Evolutionary conservation across 2,888 invertebrate species (phyloP).

Genomic region (Drosophila histrio): DNA sequence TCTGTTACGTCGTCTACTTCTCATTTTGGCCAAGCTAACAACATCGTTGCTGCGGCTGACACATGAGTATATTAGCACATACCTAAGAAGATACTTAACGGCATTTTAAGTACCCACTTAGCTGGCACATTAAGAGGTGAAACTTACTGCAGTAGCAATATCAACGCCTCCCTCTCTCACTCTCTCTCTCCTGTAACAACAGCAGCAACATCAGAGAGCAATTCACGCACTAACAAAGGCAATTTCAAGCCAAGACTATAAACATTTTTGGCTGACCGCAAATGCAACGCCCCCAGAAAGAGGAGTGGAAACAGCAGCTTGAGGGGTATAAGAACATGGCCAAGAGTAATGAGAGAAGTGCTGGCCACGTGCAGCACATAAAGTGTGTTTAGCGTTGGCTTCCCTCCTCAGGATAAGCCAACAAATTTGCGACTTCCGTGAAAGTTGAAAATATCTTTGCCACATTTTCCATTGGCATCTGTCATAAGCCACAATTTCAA

Average conservation of each 20-base stretch:
- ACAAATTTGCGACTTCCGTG: background rate
- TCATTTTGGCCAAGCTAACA: background rate
- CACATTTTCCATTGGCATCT: background rate
- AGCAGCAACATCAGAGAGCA: background rate
- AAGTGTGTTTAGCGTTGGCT: slow-evolving; percentile 10
- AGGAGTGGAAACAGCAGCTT: background rate
- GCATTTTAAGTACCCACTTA: slow-evolving; percentile 42
- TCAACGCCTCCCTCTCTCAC: background rate
- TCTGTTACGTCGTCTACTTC: background rate
- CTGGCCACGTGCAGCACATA: slow-evolving; percentile 40
- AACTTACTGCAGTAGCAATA: slow-evolving; percentile 26
- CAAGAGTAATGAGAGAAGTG: background rate
- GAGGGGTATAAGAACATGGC: background rate
- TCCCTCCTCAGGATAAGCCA: background rate
- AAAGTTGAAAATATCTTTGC: background rate
- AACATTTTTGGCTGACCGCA: slow-evolving; percentile 44
- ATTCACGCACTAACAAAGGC: slow-evolving; percentile 36
- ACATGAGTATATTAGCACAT: slow-evolving; percentile 41
- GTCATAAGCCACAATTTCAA: slow-evolving; percentile 7
- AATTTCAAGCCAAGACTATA: slow-evolving; percentile 25
- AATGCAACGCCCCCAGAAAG: slow-evolving; percentile 17
- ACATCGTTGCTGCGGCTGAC: background rate
- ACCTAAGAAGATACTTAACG: slow-evolving; percentile 22
- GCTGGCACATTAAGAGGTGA: slow-evolving; percentile 27
- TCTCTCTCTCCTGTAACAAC: background rate